Conservation (phyloP, 2,888 invertebrate genomes). For the Microchrysa polita region DNA sequence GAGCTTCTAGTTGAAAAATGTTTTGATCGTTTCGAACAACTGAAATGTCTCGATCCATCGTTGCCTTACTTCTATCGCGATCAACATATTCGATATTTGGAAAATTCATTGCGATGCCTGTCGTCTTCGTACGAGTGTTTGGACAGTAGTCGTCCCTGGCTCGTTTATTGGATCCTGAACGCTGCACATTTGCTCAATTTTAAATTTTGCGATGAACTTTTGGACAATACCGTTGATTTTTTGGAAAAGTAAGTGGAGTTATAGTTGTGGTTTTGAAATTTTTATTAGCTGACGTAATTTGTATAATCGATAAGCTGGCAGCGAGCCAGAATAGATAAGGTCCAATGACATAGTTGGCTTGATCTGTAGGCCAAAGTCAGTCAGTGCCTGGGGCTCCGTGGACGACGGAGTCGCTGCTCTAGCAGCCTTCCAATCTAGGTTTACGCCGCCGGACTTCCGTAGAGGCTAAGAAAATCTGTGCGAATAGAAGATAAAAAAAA, state of each 20-base stretch:
- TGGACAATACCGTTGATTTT: slow-evolving; percentile 69
- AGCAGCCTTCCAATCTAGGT: no score
- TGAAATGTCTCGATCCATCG: slow-evolving; percentile 67
- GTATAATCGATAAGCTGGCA: no score
- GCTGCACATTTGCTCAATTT: slow-evolving; percentile 81
- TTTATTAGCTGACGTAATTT: no score
- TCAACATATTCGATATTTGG: slow-evolving; percentile 73
- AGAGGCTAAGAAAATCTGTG: no score
- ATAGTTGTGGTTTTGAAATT: no score
- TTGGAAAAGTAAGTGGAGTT: slow-evolving; percentile 66
- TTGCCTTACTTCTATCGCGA: slow-evolving; percentile 71
- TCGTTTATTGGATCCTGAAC: slow-evolving; percentile 97
- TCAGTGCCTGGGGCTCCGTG: no score
- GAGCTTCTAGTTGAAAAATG: slow-evolving; percentile 69
- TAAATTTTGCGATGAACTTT: slow-evolving; percentile 68
- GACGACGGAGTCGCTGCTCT: no score
- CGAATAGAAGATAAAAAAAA: no score
- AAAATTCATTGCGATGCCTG: slow-evolving; percentile 73
- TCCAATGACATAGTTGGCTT: no score
- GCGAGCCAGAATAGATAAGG: no score
- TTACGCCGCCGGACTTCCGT: no score
- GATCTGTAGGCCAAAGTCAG: no score
- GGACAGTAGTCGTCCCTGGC: slow-evolving; percentile 96
- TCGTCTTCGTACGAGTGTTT: slow-evolving; percentile 81
- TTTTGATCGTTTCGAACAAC: slow-evolving; percentile 65